Percentiles rank a stretch among this genome's conserved stretches.
These are phyloP conservation scores for Romanomermis culicivorax DNA, from an alignment of 2,888 invertebrate genomes.

Conservation along the genomic window DNA sequence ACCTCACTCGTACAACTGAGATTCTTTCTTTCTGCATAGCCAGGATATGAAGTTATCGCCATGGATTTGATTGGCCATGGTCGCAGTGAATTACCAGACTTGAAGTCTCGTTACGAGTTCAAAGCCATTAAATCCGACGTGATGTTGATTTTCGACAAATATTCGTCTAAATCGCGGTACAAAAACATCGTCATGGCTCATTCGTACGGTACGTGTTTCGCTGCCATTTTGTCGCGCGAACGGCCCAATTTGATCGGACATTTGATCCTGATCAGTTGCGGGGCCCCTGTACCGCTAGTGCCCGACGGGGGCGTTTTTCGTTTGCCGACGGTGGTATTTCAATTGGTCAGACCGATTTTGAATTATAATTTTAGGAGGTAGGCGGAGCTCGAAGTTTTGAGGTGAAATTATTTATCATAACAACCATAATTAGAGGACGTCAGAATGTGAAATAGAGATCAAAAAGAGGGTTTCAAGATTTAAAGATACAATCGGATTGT, in stretches of 20 bases:
- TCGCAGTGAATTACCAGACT: conserved; percentile 40
- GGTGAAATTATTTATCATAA: too few relatives aligned
- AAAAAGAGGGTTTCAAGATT: neutral
- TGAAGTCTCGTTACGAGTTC: conserved; percentile 39
- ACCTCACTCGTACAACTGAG: too few relatives aligned
- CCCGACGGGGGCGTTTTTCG: conserved; percentile 36
- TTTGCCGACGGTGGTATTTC: conserved; percentile 33
- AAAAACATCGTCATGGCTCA: conserved; percentile 43
- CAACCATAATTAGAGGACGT: neutral
- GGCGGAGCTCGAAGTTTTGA: too few relatives aligned
- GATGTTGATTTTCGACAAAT: conserved; percentile 41
- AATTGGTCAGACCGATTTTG: conserved; percentile 39
- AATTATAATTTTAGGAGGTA: conserved; percentile 13
- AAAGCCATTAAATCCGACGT: conserved; percentile 40
- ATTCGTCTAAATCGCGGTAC: conserved; percentile 37
- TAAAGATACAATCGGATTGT: too few relatives aligned
- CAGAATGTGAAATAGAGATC: neutral
- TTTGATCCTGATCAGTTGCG: conserved; percentile 44
- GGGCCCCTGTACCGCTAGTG: conserved; percentile 45
- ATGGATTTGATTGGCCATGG: conserved; percentile 49
- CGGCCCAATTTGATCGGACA: conserved; percentile 40
- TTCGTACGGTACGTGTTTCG: conserved; percentile 47
- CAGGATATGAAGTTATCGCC: conserved; percentile 43
- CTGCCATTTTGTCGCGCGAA: conserved; percentile 40
- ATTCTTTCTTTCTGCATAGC: too few relatives aligned